Base-by-base conservation (phyloP, 2,888 invertebrate species). In the Disparrhopalites patrizii region DNA sequence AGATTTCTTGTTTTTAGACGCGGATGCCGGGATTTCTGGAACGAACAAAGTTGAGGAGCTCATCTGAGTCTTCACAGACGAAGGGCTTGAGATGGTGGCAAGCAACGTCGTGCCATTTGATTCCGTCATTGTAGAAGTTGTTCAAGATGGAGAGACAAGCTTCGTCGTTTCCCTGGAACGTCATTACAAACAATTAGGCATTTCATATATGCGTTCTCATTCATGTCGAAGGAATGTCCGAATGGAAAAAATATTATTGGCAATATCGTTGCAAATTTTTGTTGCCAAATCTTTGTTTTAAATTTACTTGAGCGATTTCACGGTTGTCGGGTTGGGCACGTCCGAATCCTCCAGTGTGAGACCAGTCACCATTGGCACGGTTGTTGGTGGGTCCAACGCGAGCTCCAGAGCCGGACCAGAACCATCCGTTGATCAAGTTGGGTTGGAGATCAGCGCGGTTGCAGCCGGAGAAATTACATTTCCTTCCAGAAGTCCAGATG, bases 1-100 rank as follows among this genome's bases (percentile, higher is more conserved):
- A 31, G 8, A 7, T 18, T 13, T 50, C n/a, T 8, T 50, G 7
- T 8, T 23, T 28, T 43, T 68, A 68, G 38, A 68, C 68, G 13
- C 65, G 56, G 30, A 66, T 56, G 7, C 89, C 88, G 73, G 87
- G 89, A 82, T 93, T 92, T 78, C 88, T 91, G 79, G 87, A 86
- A 65, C 88, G 88, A 70, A 93, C 85, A 80, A 92, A 93, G 79
- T 86, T 89, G 77, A 93, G 84, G 69, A 93, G 85, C 78, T 93
- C 93, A 61, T 92, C 91, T 69, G 88, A 89, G 80, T 93, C 93
- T 79, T 93, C 93, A 80, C 93, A 93, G 75, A 93, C 86, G 79
- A 93, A 86, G 1, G 93, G 93, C 79, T 93, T 93, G 81, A 93
- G 91, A 81, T 93, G 93, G 80, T 93, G 92, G 80, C 93, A 93